Evolutionary conservation across 2,113 vertebrate species (phyloP).

Genomic region (Aptenodytes patagonicus): DNA sequence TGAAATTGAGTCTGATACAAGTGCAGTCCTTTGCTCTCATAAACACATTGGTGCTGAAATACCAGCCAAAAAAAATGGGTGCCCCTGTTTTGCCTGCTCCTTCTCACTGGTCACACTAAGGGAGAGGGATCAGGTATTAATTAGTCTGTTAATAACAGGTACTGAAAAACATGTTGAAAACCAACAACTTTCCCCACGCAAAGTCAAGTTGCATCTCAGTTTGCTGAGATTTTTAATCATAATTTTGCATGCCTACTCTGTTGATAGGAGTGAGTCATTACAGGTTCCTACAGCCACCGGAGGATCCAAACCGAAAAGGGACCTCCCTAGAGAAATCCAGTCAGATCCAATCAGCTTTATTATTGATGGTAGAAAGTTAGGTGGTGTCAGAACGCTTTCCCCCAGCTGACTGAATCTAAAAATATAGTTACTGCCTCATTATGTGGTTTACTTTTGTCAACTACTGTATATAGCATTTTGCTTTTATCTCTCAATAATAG

Average conservation of each 20-base stretch:
- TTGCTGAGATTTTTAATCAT: neutral
- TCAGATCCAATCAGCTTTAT: neutral
- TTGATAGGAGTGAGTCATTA: neutral
- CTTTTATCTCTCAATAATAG: neutral
- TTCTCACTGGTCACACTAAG: neutral
- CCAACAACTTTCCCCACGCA: neutral
- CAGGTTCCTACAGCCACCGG: neutral
- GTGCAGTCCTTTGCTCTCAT: neutral
- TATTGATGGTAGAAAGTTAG: neutral
- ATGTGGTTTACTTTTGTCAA: neutral
- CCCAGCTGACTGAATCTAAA: neutral
- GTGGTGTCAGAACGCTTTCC: neutral
- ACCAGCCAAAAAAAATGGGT: too few species aligned
- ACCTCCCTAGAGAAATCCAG: neutral
- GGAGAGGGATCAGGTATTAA: neutral
- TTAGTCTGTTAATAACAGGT: neutral
- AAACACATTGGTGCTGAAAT: accelerated
- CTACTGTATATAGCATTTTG: neutral
- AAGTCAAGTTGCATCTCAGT: neutral
- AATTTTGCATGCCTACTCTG: neutral
- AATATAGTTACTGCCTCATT: neutral
- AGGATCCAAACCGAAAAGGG: neutral
- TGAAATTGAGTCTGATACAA: neutral
- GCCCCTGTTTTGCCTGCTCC: neutral
- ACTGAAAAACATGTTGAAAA: neutral